Conservation (phyloP, 2,888 invertebrate genomes). For the Smittia sp. region DNA sequence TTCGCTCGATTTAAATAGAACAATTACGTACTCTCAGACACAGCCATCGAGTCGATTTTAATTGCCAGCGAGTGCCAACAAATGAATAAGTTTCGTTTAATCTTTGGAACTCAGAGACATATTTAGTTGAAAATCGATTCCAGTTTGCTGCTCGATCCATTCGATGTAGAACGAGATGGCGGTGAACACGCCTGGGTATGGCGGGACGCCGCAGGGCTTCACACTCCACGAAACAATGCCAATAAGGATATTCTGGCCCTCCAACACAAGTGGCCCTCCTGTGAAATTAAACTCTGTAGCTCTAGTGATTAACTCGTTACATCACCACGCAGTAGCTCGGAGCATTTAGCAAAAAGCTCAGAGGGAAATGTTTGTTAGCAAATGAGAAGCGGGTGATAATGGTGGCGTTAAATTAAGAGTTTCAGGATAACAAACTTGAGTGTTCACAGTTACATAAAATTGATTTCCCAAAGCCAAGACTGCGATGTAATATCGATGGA, state of each 20-base stretch:
- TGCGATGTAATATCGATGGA: too few species aligned
- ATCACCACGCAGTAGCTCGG: too few species aligned
- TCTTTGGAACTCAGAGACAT: background rate
- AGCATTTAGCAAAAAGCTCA: too few species aligned
- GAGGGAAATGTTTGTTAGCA: too few species aligned
- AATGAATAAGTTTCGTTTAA: background rate
- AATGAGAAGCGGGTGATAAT: too few species aligned
- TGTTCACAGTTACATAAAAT: too few species aligned
- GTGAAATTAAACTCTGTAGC: conserved; percentile 43
- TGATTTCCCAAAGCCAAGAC: too few species aligned
- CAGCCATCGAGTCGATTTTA: background rate
- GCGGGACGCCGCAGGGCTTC: background rate
- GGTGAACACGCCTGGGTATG: conserved; percentile 21
- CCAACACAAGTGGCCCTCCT: conserved; percentile 42
- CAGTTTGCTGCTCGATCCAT: conserved; percentile 17
- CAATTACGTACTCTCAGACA: background rate
- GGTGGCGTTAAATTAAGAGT: too few species aligned
- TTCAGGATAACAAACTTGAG: too few species aligned
- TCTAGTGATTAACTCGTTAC: too few species aligned
- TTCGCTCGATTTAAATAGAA: background rate
- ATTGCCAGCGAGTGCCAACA: background rate
- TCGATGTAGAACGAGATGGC: background rate
- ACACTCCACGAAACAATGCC: conserved; percentile 23
- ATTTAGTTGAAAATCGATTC: background rate
- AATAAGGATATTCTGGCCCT: conserved; percentile 44